Evolutionary conservation across 2,888 invertebrate genomes (phyloP).

Genomic region (Cheilosia vernalis): DNA sequence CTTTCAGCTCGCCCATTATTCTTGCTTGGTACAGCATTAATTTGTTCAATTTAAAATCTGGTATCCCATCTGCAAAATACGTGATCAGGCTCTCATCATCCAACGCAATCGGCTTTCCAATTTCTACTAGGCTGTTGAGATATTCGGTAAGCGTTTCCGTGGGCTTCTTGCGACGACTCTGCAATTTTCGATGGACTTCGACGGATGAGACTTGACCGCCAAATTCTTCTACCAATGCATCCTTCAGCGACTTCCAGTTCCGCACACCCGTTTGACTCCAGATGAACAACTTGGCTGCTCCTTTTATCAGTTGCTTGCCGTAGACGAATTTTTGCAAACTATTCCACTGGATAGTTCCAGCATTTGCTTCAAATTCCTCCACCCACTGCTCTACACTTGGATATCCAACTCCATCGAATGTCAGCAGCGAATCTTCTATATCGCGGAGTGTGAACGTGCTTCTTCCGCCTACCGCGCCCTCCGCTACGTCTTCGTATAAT

Average conservation of each 20-base stretch:
- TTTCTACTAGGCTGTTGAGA: background rate
- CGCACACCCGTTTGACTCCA: slow-evolving; percentile 17
- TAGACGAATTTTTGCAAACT: slow-evolving; percentile 11
- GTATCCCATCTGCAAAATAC: slow-evolving; percentile 57
- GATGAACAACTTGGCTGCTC: slow-evolving; percentile 20
- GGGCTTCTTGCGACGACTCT: slow-evolving; percentile 45
- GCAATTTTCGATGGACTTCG: slow-evolving; percentile 42
- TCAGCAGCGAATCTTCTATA: slow-evolving; percentile 5
- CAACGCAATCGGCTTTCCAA: slow-evolving; percentile 49
- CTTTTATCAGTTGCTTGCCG: slow-evolving; percentile 17
- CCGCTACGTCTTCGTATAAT: background rate
- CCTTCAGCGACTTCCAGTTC: slow-evolving; percentile 11
- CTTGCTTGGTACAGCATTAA: slow-evolving; percentile 9
- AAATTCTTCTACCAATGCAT: background rate
- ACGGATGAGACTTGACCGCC: slow-evolving; percentile 29
- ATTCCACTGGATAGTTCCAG: slow-evolving; percentile 17
- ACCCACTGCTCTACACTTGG: slow-evolving; percentile 6
- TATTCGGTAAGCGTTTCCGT: slow-evolving; percentile 40
- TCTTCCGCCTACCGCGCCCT: background rate
- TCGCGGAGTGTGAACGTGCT: slow-evolving; percentile 7
- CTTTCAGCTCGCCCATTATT: slow-evolving; percentile 17
- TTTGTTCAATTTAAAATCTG: background rate
- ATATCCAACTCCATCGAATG: slow-evolving; percentile 17
- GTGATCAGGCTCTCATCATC: slow-evolving; percentile 57
- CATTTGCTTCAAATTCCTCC: slow-evolving; percentile 23